Evolutionary conservation across 2,888 invertebrate genomes (phyloP), one percentile per base, ranked within the genome.

Genomic region (Leucophora obtusa): DNA sequence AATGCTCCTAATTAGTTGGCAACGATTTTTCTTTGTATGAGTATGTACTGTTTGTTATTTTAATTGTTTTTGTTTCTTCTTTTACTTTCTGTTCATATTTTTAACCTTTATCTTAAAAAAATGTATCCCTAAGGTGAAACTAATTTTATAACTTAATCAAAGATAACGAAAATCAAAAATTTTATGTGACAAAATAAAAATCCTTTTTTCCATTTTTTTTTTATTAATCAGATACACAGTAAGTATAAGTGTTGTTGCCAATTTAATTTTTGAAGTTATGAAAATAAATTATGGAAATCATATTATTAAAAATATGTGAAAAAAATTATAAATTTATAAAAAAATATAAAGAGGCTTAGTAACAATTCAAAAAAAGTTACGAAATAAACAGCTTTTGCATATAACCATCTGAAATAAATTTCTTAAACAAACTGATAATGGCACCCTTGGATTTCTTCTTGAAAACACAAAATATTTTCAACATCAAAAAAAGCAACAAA

Each of bases 401-500:
- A 68, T 9, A 62, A 62, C 54, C n/a, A n/a, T n/a, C 3, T 24
- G 10, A 54, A 0, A 2, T 7, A 35, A 63, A 24, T 73, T 50
- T 28, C 60, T 50, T 68, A 43, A 54, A 77, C 35, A 18, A 47
- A 56, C 54, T 66, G 74, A 54, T 59, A 69, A 69, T 59, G 58
- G 53, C 9, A 69, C 38, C 35, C 14, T 73, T 60, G 47, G 6
- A 8, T 21, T 47, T 56, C 33, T 60, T 58, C 38, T 50, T 18
- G 43, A 51, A 56, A 53, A 18, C 5, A 38, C 11, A 76, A 35
- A 11, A 24, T 51, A 38, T 54, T 17, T 43, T 17, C 24, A 17
- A 53, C 17, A 51, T 6, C 35, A 54, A 59, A 28, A 81, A 75
- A 82, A 71, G 82, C 83, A 86, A 86, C 86, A 86, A 82, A 76